A percentile compares a stretch with the other conserved stretches of the same genome.
Conservation (phyloP, 2,888 invertebrate genomes). For the Lomographa bimaculata region DNA sequence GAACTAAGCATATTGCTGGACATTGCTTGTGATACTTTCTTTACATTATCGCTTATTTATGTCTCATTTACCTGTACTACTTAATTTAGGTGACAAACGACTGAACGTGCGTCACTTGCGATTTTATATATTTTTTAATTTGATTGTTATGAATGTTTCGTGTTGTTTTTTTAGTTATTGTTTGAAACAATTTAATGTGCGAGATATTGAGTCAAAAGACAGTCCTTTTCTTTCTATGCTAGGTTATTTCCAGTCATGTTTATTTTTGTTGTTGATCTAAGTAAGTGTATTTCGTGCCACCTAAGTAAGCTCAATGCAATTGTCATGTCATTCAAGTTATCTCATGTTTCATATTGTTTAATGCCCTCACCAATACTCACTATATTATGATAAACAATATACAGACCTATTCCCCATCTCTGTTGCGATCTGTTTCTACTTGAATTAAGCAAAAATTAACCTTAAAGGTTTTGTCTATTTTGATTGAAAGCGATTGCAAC, state of each 20-base stretch:
- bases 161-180: slow-evolving; percentile 6
- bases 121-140: slow-evolving; percentile 3
- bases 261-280: slow-evolving; percentile 1
- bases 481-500: too few species aligned
- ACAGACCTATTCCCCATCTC: too few species aligned
- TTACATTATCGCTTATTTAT: slow-evolving; percentile 16
- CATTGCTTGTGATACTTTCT: slow-evolving; percentile 33
- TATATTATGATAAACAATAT: neutral
- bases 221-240: slow-evolving; percentile 2
- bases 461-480: too few species aligned
- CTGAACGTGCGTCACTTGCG: slow-evolving; percentile 8
- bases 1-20: slow-evolving; percentile 28
- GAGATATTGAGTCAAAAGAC: slow-evolving; percentile 22
- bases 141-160: slow-evolving; percentile 5
- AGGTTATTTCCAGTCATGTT: slow-evolving; percentile 7
- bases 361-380: slow-evolving; percentile 11
- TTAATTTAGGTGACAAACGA: slow-evolving; percentile 4
- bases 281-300: slow-evolving; percentile 1
- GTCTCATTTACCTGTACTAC: slow-evolving; percentile 5
- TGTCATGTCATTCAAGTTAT: neutral
- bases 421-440: too few species aligned
- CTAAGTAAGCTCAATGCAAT: slow-evolving; percentile 6
- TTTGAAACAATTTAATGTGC: slow-evolving; percentile 2
- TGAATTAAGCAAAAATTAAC: too few species aligned
- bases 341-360: neutral